Evolutionary conservation across 1,140 invertebrate species (phyloP), one percentile per base, ranked within the genome.

Genomic region (Leptinotarsa undecemlineata): DNA sequence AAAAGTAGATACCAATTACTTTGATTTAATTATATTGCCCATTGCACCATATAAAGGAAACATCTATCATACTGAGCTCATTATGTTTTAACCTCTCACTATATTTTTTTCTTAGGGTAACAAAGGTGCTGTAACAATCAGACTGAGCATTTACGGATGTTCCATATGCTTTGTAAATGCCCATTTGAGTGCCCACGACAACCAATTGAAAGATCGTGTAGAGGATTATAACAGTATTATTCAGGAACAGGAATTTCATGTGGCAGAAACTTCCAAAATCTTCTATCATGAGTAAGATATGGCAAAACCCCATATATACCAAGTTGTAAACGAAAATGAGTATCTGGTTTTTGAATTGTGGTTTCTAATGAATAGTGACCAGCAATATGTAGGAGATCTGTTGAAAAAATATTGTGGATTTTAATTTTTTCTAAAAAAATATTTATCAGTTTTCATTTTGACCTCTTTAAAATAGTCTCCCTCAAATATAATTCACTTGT

Each of bases 71-170:
- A 42, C 33, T 42, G 2, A 42, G 33, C 8, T 11, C 8, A 42
- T 42, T 57, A 57, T 57, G n/a, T 57, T 57, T 57, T 3, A 57
- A 5, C 13, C 51, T 57, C 51, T n/a, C 51, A 57, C 51, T 57
- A 19, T 57, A n/a, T n/a, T 17, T 57, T 13, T 57, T 11, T 42
- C 33, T 42, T 84, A 96, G 95, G 96, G 96, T 71, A 98, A 98
- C 85, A 98, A 98, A 89, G 96, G 97, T 21, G 96, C 94, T 3
- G 93, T 97, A 0, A 96, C 93, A 81, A 89, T 97, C 64, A 88
- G 96, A 67, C 90, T 98, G 77, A 93, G 93, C 78, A 87, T 96
- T 13, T 94, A 95, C 82, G 96, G 95, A 14, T 92, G 92, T 76
- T 96, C 94, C 17, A 80, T 98, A 42, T 96, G 94, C 80, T 88